Percentiles rank a stretch among this genome's conserved stretches.
phyloP scores from a whole-genome alignment of 2,113 vertebrate species.

The Tachycineta bicolor region DNA sequence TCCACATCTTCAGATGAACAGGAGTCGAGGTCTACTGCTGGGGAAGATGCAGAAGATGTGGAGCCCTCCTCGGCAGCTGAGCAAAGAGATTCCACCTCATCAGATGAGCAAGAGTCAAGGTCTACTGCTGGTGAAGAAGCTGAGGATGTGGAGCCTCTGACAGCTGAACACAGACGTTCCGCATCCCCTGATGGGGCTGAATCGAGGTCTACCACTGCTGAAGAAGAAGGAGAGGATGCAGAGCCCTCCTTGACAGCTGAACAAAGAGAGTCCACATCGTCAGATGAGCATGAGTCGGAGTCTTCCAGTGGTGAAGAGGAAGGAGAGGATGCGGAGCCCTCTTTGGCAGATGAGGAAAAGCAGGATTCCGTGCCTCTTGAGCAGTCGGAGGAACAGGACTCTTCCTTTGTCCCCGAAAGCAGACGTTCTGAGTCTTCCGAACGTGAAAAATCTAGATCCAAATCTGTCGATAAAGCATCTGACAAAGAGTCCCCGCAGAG shows the following conservation, averaged over 20 bases:
- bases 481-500: conserved; percentile 66
- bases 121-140: conserved; percentile 53
- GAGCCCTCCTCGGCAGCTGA: conserved; percentile 69
- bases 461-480: conserved; percentile 70
- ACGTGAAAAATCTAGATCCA: conserved; percentile 76
- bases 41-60: conserved; percentile 27
- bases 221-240: conserved; percentile 27
- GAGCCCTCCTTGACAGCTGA: conserved; percentile 71
- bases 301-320: conserved; percentile 55
- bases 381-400: conserved; percentile 28
- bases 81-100: conserved; percentile 71
- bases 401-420: conserved; percentile 9
- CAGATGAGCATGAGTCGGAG: conserved; percentile 62
- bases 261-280: conserved; percentile 74
- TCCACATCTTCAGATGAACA: conserved; percentile 74
- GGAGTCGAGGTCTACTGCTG: conserved; percentile 48
- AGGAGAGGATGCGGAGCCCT: conserved; percentile 31
- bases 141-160: conserved; percentile 63
- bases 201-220: conserved; percentile 50
- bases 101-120: conserved; percentile 62
- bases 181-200: conserved; percentile 70
- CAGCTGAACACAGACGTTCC: conserved; percentile 70
- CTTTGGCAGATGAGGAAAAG: conserved; percentile 73
- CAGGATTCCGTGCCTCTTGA: conserved; percentile 22
- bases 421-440: conserved; percentile 67